Percentiles rank a stretch among this genome's conserved stretches.
These are phyloP conservation scores for Sebastes miniatus DNA, from an alignment of 2,797 vertebrate species.

Conservation along the genomic window DNA sequence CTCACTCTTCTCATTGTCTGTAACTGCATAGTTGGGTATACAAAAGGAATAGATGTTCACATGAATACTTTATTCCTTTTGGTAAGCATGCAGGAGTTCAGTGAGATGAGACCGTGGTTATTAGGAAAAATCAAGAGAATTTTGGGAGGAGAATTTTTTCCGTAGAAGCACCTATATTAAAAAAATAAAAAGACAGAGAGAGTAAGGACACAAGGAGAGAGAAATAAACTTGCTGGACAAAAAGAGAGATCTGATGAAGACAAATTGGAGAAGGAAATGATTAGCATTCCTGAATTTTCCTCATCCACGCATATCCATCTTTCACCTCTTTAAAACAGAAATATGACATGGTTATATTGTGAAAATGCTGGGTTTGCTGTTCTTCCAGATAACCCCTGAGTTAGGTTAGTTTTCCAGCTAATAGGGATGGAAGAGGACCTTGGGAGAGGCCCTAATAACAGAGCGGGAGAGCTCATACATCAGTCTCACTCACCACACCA, in stretches of 20 bases:
- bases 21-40: background rate
- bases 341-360: slow-evolving; percentile 22
- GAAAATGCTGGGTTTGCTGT: slow-evolving; percentile 51
- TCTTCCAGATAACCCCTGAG: slow-evolving; percentile 60
- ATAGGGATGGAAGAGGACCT: slow-evolving; percentile 58
- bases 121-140: background rate
- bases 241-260: slow-evolving; percentile 12
- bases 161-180: background rate
- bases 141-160: background rate
- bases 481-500: slow-evolving; percentile 71
- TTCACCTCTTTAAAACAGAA: slow-evolving; percentile 39
- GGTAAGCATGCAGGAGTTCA: background rate
- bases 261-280: slow-evolving; percentile 20
- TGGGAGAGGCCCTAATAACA: slow-evolving; percentile 69
- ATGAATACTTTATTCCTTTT: slow-evolving; percentile 5
- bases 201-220: background rate
- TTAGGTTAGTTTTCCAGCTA: slow-evolving; percentile 70
- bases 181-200: background rate
- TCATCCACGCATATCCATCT: slow-evolving; percentile 22
- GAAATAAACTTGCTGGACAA: background rate
- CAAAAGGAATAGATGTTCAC: slow-evolving; percentile 7
- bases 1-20: slow-evolving; percentile 10
- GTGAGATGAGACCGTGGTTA: background rate
- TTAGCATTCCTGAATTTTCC: slow-evolving; percentile 17
- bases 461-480: slow-evolving; percentile 71